Conservation (phyloP, 2,888 invertebrate species). For the Rhamphomyia laevipes region DNA sequence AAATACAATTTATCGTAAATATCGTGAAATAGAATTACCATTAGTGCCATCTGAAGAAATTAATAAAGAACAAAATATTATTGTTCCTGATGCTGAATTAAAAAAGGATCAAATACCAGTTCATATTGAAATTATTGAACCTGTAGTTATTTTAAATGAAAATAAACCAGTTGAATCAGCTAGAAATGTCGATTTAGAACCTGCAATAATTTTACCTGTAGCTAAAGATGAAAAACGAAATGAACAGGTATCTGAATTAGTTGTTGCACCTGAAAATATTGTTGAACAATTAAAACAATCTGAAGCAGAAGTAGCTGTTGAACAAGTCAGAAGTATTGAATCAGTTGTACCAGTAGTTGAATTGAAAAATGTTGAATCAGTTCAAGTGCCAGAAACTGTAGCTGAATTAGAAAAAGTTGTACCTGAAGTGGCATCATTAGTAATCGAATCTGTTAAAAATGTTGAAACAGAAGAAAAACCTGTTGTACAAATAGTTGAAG, state of each 20-base stretch:
- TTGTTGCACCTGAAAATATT: too few species aligned
- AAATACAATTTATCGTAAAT: background rate
- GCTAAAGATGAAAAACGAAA: too few species aligned
- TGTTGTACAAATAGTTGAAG: too few species aligned
- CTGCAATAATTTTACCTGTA: too few species aligned
- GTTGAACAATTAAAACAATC: too few species aligned
- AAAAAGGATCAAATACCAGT: background rate
- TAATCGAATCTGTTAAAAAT: too few species aligned
- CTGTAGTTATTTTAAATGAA: background rate
- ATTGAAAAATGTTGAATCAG: background rate
- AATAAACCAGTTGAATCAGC: background rate
- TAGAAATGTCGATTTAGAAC: background rate
- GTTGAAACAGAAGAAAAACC: too few species aligned
- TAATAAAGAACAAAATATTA: background rate
- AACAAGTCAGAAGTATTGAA: background rate
- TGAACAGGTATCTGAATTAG: too few species aligned
- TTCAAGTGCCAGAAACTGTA: background rate
- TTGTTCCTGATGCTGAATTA: background rate
- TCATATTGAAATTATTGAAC: background rate
- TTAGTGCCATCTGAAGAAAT: background rate
- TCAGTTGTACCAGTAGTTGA: background rate
- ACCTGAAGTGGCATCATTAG: too few species aligned
- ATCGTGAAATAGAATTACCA: background rate
- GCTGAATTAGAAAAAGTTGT: background rate
- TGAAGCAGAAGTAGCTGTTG: background rate